Evolutionary conservation across 2,113 vertebrate genomes (phyloP).

Genomic region (Sebastes schlegelii): DNA sequence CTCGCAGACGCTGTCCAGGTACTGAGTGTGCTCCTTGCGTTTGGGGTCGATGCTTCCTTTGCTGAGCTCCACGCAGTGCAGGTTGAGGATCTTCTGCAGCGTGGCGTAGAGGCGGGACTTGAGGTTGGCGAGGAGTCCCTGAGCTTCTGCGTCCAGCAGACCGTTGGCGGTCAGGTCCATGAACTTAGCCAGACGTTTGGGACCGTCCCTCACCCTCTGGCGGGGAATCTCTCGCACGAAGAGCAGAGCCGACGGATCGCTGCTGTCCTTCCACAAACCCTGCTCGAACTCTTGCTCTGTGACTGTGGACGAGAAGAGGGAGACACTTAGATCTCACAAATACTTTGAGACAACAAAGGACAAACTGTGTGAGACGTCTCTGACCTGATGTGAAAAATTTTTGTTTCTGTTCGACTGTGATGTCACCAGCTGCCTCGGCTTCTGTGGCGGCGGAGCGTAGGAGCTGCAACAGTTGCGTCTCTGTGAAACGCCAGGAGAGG

Average conservation of each 20-base stretch:
- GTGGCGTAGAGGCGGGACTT: slow-evolving; percentile 75
- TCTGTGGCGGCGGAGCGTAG: slow-evolving; percentile 77
- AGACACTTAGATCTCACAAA: background rate
- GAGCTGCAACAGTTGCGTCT: slow-evolving; percentile 74
- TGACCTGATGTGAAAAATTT: slow-evolving; percentile 85
- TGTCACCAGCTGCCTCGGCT: slow-evolving; percentile 77
- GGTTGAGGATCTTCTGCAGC: slow-evolving; percentile 63
- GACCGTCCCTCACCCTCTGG: slow-evolving; percentile 66
- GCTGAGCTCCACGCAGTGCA: slow-evolving; percentile 79
- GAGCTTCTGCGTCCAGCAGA: slow-evolving; percentile 79
- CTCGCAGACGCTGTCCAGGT: slow-evolving; percentile 83
- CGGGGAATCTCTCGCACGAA: slow-evolving; percentile 84
- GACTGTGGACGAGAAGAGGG: slow-evolving; percentile 70
- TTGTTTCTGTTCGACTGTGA: slow-evolving; percentile 79
- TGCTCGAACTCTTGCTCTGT: slow-evolving; percentile 83
- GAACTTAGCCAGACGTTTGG: slow-evolving; percentile 69
- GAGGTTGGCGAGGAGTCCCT: slow-evolving; percentile 78
- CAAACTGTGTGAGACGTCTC: background rate
- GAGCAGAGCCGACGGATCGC: slow-evolving; percentile 62
- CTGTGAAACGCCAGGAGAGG: slow-evolving; percentile 68
- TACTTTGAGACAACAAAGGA: background rate
- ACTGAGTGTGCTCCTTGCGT: slow-evolving; percentile 79
- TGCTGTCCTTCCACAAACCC: slow-evolving; percentile 70
- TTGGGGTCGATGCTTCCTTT: slow-evolving; percentile 73
- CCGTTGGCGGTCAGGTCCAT: slow-evolving; percentile 77